Evolutionary conservation across 30 jellyfish, hydroid and myxozoan species (phyloP), one percentile per base, ranked within the genome.

Genomic region (Aurelia aurita): DNA sequence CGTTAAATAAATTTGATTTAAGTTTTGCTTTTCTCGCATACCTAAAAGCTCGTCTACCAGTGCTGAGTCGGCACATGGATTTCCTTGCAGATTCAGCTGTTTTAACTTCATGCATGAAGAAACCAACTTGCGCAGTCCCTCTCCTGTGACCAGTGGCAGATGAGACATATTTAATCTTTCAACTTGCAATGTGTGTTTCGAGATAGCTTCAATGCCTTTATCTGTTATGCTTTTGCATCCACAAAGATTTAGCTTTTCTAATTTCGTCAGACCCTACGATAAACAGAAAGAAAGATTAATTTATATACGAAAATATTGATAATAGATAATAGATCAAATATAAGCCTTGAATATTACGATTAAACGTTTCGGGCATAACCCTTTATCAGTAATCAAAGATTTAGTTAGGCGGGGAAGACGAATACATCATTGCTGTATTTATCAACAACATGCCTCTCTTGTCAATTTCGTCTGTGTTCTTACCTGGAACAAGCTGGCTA

Each of bases 171-270:
- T 67, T 1, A 82, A 58, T 28, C 29, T 29, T 58, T 54, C 58
- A 46, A 82, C 10, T 28, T 72, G 58, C 14, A 14, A 53, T 23
- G 26, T 5, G 79, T 26, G 47, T 29, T 69, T 69, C 25, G 82
- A 44, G 7, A 82, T 28, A 0, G 7, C 31, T 5, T 69, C 72
- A 6, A 82, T 16, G 22, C 85, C 77, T 26, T 72, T 43, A 35
- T 82, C 85, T n/a, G 86, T 47, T 8, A 82, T 67, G 34, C 79
- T 64, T 0, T 57, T 53, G 43, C 92, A 82, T 18, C 68, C 71
- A 32, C 86, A 66, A 65, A 82, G 67, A 63, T 82, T 82, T 3
- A 82, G 79, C 9, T 64, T 46, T 31, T 0, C 72, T 47, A 82
- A 43, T 14, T 43, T 13, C 34, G 84, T 72, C 60, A 82, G 43